Evolutionary conservation across 53 echinoderm and acorn worm genomes (phyloP), one percentile per base, ranked within the genome.

Genomic region (Stichopus horrens): DNA sequence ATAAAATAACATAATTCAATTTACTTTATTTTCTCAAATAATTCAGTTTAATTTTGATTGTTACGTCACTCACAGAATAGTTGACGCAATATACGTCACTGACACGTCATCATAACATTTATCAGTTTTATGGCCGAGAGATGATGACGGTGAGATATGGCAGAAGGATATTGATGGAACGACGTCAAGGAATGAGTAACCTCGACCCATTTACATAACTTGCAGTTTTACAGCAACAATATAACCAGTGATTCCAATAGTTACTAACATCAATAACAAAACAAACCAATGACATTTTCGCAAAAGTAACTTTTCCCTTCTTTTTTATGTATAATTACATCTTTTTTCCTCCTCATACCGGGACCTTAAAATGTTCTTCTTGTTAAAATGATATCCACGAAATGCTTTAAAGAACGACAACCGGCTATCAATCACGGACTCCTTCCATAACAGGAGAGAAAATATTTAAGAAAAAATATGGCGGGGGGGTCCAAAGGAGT

Each of bases 201-300:
- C 71, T 71, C 71, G 71, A 71, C 71, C 71, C 18, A 71, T 71
- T 71, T 71, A 71, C 6, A 18, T 71, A 71, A 71, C 71, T 71
- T n/a, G 16, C 19, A 71, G 20, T 18, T 71, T 68, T 16, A 71
- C 18, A 16, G 21, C 19, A 18, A 20, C 71, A 71, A 71, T 16
- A 19, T 71, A 19, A 4, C 6, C 6, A 71, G 7, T 5, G 71
- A 13, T 71, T 71, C n/a, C 18, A 71, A 20, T 71, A n/a, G 71
- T 71, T 71, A 71, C 18, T n/a, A 20, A 71, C 18, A 71, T 18
- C 71, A 71, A 16, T 20, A 71, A 8, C 14, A 71, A 71, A 16
- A 71, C 14, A 59, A 19, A 21, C 18, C 21, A 71, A 71, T 71
- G 71, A 68, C 71, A 71, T 71, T 71, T 71, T 71, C 19, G 19